Conservation (phyloP, 2,113 vertebrate species). For the Chionodraco myersi region DNA sequence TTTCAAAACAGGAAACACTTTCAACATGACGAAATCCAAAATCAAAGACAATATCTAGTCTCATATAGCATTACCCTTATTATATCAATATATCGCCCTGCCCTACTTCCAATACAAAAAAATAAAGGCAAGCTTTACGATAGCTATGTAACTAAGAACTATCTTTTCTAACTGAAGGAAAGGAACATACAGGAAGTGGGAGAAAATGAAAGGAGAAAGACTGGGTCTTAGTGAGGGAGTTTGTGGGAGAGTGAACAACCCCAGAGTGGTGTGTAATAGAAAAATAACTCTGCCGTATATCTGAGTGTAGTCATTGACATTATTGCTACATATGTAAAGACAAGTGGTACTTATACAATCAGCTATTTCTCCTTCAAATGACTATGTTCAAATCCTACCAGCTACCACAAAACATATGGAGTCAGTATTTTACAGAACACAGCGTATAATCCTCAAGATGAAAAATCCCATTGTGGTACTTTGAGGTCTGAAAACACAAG, state of each 20-base stretch:
- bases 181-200: not conserved
- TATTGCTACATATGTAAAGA: conserved; percentile 24
- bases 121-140: too few relatives aligned
- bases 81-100: too few relatives aligned
- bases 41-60: too few relatives aligned
- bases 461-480: conserved; percentile 4
- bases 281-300: conserved; percentile 41
- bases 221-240: not conserved
- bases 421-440: not conserved
- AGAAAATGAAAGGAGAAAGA: not conserved
- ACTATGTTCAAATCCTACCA: not conserved
- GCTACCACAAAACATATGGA: not conserved
- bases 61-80: too few relatives aligned
- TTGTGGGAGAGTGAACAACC: conserved; percentile 12
- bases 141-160: not conserved
- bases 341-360: not conserved
- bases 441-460: not conserved
- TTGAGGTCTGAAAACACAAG: conserved; percentile 4
- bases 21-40: too few relatives aligned
- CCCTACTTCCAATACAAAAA: too few relatives aligned
- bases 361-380: not conserved
- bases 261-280: conserved; percentile 17
- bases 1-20: too few relatives aligned
- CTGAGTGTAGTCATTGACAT: conserved; percentile 17
- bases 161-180: not conserved